These are phyloP conservation scores for Pogonocherus hispidulus DNA, from an alignment of 2,888 invertebrate species.

Conservation along the genomic window DNA sequence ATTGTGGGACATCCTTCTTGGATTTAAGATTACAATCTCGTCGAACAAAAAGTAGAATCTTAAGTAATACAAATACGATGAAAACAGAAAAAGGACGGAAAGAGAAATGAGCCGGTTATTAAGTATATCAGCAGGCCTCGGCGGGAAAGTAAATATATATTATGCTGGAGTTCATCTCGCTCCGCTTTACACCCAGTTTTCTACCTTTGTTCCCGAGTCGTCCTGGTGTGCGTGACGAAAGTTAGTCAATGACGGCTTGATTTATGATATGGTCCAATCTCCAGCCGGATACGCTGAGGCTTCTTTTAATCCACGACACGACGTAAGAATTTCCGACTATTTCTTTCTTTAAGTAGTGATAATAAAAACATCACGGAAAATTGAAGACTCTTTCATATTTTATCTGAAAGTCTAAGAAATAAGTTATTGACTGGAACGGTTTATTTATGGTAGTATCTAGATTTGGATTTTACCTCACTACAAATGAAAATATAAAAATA, in stretches of 20 bases:
- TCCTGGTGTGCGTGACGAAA: constrained; percentile 41
- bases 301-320: constrained; percentile 30
- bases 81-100: neutral
- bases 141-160: constrained; percentile 28
- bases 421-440: no score
- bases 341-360: neutral
- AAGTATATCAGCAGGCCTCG: constrained; percentile 18
- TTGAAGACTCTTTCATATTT: no score
- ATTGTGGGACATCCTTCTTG: neutral
- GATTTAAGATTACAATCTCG: constrained; percentile 7
- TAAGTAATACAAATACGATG: constrained; percentile 22
- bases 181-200: constrained; percentile 13
- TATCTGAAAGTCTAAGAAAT: no score
- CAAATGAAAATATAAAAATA: no score
- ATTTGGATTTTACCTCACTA: no score
- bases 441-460: no score
- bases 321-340: constrained; percentile 7
- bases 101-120: constrained; percentile 16
- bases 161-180: constrained; percentile 8
- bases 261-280: constrained; percentile 43
- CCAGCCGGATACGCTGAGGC: constrained; percentile 34
- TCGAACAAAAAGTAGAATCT: constrained; percentile 3
- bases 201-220: constrained; percentile 17
- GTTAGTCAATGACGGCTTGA: constrained; percentile 39
- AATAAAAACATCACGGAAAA: neutral